phyloP scores from a whole-genome alignment of 2,113 vertebrate species.

The Etheostoma cragini region DNA sequence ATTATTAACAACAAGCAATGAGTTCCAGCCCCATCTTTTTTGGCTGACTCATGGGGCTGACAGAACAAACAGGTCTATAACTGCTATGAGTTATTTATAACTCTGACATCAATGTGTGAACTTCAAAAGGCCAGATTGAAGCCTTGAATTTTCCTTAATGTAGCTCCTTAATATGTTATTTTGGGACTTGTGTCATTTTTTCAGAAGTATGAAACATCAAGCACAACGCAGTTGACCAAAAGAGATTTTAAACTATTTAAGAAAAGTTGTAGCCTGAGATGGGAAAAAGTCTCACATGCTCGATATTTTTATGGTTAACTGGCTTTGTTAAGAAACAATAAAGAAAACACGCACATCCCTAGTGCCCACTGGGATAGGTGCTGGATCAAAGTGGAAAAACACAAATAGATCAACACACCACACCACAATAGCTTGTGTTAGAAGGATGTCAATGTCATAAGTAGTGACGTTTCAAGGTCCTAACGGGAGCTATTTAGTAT shows the following conservation, averaged over 20 bases:
- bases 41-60: conserved; percentile 40
- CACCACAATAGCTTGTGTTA: no score
- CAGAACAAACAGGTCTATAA: conserved; percentile 40
- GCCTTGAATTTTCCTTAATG: conserved; percentile 40
- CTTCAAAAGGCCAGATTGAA: conserved; percentile 48
- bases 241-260: neutral
- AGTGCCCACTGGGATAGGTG: no score
- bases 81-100: conserved; percentile 55
- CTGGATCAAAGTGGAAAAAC: no score
- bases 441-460: no score
- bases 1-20: neutral
- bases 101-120: conserved; percentile 19
- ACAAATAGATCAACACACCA: no score
- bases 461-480: no score
- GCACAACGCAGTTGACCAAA: conserved; percentile 7
- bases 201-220: conserved; percentile 20
- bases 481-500: no score
- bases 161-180: conserved; percentile 40
- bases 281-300: neutral
- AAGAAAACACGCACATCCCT: no score
- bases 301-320: neutral
- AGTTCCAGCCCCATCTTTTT: neutral
- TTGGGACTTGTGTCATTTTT: conserved; percentile 18
- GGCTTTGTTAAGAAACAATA: no score
- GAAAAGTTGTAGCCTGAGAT: neutral